Evolutionary conservation across 2,797 vertebrate genomes (phyloP).

Genomic region (Neosilurus mollespiculum): DNA sequence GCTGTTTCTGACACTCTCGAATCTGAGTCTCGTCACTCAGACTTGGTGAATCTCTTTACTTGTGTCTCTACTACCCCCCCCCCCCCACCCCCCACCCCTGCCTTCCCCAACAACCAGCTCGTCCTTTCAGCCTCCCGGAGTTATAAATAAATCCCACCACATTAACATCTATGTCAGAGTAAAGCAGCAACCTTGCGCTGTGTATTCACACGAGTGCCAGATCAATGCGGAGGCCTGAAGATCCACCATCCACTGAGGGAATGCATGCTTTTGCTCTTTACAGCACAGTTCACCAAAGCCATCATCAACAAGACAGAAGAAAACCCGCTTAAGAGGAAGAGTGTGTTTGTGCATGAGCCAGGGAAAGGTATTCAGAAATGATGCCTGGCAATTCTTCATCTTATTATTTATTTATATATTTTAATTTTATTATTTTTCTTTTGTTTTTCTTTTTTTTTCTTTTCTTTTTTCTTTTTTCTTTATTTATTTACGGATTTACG

Average conservation of each 20-base stretch:
- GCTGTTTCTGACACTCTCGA: slow-evolving; percentile 62
- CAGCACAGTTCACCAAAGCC: slow-evolving; percentile 10
- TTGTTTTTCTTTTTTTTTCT: not conserved
- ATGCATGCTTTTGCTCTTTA: not conserved
- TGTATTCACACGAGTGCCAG: not conserved
- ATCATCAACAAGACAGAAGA: slow-evolving; percentile 15
- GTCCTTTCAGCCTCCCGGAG: slow-evolving; percentile 30
- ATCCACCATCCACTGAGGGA: slow-evolving; percentile 4
- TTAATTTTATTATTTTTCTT: too few species aligned
- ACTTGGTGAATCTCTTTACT: slow-evolving; percentile 62
- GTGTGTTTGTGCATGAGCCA: not conserved
- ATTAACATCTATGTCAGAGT: slow-evolving; percentile 48
- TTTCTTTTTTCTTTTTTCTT: not conserved
- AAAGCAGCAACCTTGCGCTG: slow-evolving; percentile 31
- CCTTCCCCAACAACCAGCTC: not conserved
- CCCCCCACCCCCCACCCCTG: too few species aligned
- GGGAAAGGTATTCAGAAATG: not conserved
- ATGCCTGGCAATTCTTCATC: not conserved
- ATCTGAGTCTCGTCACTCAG: slow-evolving; percentile 68
- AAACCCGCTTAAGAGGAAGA: not conserved
- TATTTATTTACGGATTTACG: too few species aligned
- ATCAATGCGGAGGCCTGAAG: slow-evolving; percentile 7
- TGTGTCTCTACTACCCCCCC: not conserved
- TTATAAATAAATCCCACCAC: slow-evolving; percentile 53
- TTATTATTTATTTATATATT: too few species aligned